These are phyloP conservation scores for Leucophenga varia DNA, from an alignment of 1,140 invertebrate species.

Conservation along the genomic window DNA sequence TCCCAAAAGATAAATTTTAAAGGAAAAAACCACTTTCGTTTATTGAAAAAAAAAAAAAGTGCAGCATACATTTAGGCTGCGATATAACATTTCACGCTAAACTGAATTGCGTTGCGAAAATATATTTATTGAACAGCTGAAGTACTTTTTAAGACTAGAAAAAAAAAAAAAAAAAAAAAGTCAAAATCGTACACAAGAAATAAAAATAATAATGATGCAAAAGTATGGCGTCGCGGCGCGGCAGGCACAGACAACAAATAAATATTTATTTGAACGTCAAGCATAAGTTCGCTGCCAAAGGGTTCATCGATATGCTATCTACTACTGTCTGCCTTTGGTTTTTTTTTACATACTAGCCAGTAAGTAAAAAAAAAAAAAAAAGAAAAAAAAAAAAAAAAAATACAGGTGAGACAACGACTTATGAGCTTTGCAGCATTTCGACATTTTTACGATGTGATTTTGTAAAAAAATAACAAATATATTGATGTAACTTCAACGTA, in stretches of 20 bases:
- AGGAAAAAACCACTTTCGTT: slow-evolving; percentile 46
- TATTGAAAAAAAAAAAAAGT: slow-evolving; percentile 46
- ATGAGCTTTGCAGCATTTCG: slow-evolving; percentile 52
- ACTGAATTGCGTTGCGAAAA: too few relatives aligned
- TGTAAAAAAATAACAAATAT: slow-evolving; percentile 50
- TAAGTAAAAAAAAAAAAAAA: too few relatives aligned
- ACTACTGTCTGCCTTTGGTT: too few relatives aligned
- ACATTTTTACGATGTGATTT: slow-evolving; percentile 55
- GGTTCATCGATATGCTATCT: too few relatives aligned
- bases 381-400: slow-evolving; percentile 4
- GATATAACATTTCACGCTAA: too few relatives aligned
- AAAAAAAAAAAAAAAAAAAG: too few relatives aligned
- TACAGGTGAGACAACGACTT: slow-evolving; percentile 49
- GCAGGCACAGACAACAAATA: slow-evolving; percentile 26
- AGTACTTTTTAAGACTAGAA: slow-evolving; percentile 38
- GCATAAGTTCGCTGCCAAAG: slow-evolving; percentile 46
- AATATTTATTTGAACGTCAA: slow-evolving; percentile 53
- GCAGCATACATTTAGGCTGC: too few relatives aligned
- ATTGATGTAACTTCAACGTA: not conserved
- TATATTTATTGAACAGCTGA: slow-evolving; percentile 46
- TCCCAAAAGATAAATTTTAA: too few relatives aligned
- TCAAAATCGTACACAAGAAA: slow-evolving; percentile 10
- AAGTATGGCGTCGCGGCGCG: slow-evolving; percentile 28
- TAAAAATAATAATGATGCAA: slow-evolving; percentile 54
- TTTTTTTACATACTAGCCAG: too few relatives aligned